Evolutionary conservation across 2,113 vertebrate genomes (phyloP), one percentile per base, ranked within the genome.

Genomic region (rabbit (Oryctolagus cuniculus)): DNA sequence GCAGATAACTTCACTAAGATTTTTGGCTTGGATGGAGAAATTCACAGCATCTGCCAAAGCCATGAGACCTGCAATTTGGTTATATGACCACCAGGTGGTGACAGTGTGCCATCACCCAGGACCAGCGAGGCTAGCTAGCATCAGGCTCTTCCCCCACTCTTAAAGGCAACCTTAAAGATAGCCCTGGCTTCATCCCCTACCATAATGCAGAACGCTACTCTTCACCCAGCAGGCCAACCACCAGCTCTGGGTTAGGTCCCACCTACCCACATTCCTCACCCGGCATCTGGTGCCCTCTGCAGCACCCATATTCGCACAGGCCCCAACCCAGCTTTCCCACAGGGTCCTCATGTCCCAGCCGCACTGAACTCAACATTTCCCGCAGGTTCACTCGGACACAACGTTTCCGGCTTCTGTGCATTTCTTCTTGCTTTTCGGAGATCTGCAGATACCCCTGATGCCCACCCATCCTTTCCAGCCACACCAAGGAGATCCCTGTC

Each of bases 1-100:
- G 3, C 0, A 91, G 44, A 29, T 83, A 44, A 86, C 16, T 78
- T 10, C 3, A 63, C n/a, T 64, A 38, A 19, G 79, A 87, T 29
- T 85, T 94, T 21, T n/a, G n/a, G 36, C n/a, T 66, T 49, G 27
- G 27, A 80, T 53, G 36, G 9, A 36, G 10, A 89, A 27, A 7
- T 77, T 75, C 27, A 58, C 8, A 53, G 12, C 17, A 22, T 64
- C 36, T 78, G 21, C 11, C n/a, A 13, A 73, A 67, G 55, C 38
- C 63, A 88, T 79, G 88, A 85, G 73, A 17, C 95, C 95, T 97
- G 27, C 95, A 97, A 97, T 97, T 96, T 92, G 90, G 11, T 7
- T 17, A 72, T 31, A 1, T 3, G 15, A 53, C 85, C 94, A 95
- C 87, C 36, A 94, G 95, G 78, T 96, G 96, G 95, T 31, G 69